Evolutionary conservation across 2,888 invertebrate species (phyloP), one percentile per base, ranked within the genome.

Genomic region (Euspilapteryx auroguttella): DNA sequence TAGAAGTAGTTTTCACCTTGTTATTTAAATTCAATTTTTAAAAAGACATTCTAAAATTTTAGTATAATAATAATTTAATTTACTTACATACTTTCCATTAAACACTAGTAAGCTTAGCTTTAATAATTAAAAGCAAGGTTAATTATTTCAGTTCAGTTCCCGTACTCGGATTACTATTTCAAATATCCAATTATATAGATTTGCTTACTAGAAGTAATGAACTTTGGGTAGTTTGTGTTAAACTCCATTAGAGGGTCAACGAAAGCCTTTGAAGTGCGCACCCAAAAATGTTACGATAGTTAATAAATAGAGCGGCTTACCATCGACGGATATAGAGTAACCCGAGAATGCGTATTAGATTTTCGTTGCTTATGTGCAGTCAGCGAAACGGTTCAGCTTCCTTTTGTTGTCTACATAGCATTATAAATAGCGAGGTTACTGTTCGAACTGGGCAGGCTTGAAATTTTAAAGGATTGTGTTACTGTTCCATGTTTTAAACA

Each of bases 231-330:
- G 47, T 47, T 45, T 43, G 49, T 58, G 64, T 64, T 61, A 64
- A 65, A 57, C 49, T 49, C 56, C 47, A 59, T 65, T 59, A 50
- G 49, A 53, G 57, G 71, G 66, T 56, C 57, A 63, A 55, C 53
- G 56, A 66, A 73, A 73, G 64, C 73, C 73, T 42, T 50, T 38
- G 45, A 73, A 73, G 58, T 73, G 73, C 66, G 50, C 53, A 58
- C 62, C 65, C 65, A 58, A 65, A 68, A 62, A 65, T 59, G 47
- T 10, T 24, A 12, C 51, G 57, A 57, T 57, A 58, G 55, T 66
- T 64, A 63, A 53, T 63, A 49, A 43, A 49, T 54, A 56, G 50
- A 63, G 62, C 56, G 51, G 55, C 52, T 55, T 57, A 57, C 43
- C 42, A 49, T 39, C 49, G 55, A 39, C 63, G 66, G 68, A 71